These are phyloP conservation scores for Falco naumanni DNA, from an alignment of 2,797 vertebrate genomes.

Conservation along the genomic window DNA sequence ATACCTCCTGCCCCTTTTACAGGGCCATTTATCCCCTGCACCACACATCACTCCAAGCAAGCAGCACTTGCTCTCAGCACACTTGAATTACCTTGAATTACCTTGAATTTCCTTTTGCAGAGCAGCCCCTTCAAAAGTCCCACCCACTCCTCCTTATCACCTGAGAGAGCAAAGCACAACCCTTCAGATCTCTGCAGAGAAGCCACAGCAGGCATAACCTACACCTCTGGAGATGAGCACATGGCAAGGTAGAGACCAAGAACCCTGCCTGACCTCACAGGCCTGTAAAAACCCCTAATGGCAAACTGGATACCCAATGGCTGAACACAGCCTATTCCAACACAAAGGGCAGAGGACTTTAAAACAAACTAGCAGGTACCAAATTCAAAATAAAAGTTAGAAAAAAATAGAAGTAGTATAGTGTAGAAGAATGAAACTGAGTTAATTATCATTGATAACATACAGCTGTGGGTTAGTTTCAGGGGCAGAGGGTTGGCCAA, in stretches of 20 bases:
- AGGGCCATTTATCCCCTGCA: neutral
- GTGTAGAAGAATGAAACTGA: no score
- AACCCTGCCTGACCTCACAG: neutral
- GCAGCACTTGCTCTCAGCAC: neutral
- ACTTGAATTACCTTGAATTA: no score
- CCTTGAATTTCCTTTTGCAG: neutral
- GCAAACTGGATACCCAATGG: neutral
- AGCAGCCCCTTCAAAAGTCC: neutral
- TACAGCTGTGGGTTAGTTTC: no score
- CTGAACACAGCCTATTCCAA: neutral
- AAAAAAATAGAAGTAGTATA: neutral
- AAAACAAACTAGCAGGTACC: neutral
- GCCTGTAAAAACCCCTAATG: neutral
- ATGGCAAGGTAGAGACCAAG: neutral
- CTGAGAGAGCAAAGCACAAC: neutral
- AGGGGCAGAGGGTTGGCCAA: no score
- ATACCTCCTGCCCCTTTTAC: neutral
- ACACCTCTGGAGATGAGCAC: neutral
- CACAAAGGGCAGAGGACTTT: neutral
- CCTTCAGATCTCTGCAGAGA: neutral
- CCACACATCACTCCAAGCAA: neutral
- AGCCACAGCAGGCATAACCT: neutral
- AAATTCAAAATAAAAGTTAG: neutral
- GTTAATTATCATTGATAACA: no score
- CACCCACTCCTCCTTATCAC: neutral